A percentile compares a stretch with the other conserved stretches of the same genome.
phyloP scores from a whole-genome alignment of 1,140 invertebrate genomes.

The Archivesica marissinica region DNA sequence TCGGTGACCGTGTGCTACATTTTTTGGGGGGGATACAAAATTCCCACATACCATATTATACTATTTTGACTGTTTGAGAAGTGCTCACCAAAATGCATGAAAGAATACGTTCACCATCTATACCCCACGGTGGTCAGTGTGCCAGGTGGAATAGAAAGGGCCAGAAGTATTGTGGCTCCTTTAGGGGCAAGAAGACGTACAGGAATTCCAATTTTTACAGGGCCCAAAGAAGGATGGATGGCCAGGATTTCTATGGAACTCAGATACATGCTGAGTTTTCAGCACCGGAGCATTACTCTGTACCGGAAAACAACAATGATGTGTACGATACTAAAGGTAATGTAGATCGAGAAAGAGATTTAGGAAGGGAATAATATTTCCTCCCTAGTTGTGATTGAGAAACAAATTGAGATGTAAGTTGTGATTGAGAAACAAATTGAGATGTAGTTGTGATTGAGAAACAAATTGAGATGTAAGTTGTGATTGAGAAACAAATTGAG shows the following conservation, averaged over 20 bases:
- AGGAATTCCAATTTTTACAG: constrained; percentile 85
- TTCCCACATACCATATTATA: neutral
- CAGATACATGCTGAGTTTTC: constrained; percentile 87
- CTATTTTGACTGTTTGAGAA: neutral
- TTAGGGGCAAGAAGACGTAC: constrained; percentile 39
- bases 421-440: no score
- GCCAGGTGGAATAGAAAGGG: constrained; percentile 10
- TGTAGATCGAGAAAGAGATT: no score
- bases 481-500: no score
- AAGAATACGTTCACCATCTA: constrained; percentile 4
- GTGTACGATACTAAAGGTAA: neutral
- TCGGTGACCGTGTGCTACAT: constrained; percentile 14
- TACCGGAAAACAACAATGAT: neutral
- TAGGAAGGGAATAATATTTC: no score
- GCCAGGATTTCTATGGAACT: constrained; percentile 92
- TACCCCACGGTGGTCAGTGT: neutral
- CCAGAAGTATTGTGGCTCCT: constrained; percentile 29
- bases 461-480: no score
- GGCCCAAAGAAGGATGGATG: constrained; percentile 93
- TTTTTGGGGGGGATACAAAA: no score
- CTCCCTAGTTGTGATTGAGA: no score
- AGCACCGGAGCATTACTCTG: neutral
- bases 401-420: no score
- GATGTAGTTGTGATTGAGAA: no score
- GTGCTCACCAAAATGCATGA: constrained; percentile 22